These are phyloP conservation scores for Meleagris gallopavo DNA, from an alignment of 2,113 vertebrate species.

Conservation along the genomic window DNA sequence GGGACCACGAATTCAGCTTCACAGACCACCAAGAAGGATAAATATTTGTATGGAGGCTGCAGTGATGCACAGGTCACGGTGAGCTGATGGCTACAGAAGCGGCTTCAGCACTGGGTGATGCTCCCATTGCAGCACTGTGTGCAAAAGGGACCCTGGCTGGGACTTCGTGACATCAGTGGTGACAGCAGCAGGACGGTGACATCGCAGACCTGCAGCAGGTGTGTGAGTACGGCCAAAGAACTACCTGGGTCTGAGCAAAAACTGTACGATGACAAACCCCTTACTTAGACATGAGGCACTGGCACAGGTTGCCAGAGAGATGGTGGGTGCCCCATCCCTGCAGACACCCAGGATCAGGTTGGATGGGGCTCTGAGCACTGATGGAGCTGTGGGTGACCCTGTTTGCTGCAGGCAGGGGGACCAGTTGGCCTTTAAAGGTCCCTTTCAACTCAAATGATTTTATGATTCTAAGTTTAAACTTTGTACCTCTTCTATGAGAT, in stretches of 20 bases:
- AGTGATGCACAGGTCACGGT: neutral
- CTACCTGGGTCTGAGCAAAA: neutral
- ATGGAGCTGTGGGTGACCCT: too few relatives aligned
- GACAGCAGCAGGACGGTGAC: neutral
- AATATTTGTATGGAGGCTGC: neutral
- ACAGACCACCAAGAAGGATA: rapidly evolving
- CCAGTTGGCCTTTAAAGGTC: too few relatives aligned
- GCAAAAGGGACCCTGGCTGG: neutral
- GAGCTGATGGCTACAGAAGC: neutral
- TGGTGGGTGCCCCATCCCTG: too few relatives aligned
- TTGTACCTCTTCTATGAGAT: neutral
- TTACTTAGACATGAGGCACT: too few relatives aligned
- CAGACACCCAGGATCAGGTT: too few relatives aligned
- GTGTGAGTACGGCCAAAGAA: neutral
- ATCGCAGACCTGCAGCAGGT: neutral
- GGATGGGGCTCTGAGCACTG: too few relatives aligned
- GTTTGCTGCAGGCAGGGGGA: too few relatives aligned
- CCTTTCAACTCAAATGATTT: too few relatives aligned
- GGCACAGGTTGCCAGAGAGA: too few relatives aligned
- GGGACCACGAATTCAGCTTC: neutral
- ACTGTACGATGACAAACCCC: neutral
- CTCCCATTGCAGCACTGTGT: neutral
- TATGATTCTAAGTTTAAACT: too few relatives aligned
- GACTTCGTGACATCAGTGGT: too few relatives aligned
- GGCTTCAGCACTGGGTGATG: neutral